A percentile compares a stretch with the other conserved stretches of the same genome.
Evolutionary conservation across 2,888 invertebrate species (phyloP).

Genomic region (Marronus borbonicus): DNA sequence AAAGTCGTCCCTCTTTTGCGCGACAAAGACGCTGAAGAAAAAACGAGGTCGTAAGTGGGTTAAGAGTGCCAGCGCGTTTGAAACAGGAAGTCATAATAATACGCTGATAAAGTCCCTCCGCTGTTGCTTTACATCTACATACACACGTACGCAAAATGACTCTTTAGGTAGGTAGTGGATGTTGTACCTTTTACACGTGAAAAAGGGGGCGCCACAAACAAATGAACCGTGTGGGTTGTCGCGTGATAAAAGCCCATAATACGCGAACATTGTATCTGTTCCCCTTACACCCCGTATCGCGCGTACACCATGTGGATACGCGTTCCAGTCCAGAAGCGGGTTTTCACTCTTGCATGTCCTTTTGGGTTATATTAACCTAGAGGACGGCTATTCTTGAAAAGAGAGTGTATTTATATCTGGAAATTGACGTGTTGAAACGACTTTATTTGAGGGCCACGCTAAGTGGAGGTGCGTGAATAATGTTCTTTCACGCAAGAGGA

Average conservation of each 20-base stretch:
- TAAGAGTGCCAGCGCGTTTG: slow-evolving; percentile 46
- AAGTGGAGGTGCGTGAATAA: too few relatives aligned
- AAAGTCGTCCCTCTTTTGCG: not conserved
- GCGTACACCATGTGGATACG: too few relatives aligned
- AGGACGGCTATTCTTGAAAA: slow-evolving; percentile 25
- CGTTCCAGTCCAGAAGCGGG: slow-evolving; percentile 9
- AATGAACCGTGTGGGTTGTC: slow-evolving; percentile 42
- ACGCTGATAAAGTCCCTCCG: slow-evolving; percentile 34
- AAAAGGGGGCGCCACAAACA: slow-evolving; percentile 29
- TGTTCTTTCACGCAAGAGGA: too few relatives aligned
- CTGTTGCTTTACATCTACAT: not conserved
- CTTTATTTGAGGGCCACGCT: slow-evolving; percentile 9
- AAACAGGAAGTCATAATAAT: slow-evolving; percentile 50
- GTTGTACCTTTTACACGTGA: slow-evolving; percentile 4
- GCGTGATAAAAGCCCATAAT: slow-evolving; percentile 44
- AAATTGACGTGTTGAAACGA: slow-evolving; percentile 36
- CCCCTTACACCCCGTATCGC: not conserved
- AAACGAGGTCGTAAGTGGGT: slow-evolving; percentile 39
- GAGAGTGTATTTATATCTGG: slow-evolving; percentile 28
- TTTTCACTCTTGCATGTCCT: slow-evolving; percentile 24
- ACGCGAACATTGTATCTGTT: slow-evolving; percentile 2
- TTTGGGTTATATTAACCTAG: slow-evolving; percentile 15
- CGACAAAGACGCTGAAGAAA: not conserved
- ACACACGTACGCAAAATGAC: not conserved
- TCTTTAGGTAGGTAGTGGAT: not conserved